Base-by-base conservation (phyloP, 2,888 invertebrate genomes). In the Linyphia triangularis region DNA sequence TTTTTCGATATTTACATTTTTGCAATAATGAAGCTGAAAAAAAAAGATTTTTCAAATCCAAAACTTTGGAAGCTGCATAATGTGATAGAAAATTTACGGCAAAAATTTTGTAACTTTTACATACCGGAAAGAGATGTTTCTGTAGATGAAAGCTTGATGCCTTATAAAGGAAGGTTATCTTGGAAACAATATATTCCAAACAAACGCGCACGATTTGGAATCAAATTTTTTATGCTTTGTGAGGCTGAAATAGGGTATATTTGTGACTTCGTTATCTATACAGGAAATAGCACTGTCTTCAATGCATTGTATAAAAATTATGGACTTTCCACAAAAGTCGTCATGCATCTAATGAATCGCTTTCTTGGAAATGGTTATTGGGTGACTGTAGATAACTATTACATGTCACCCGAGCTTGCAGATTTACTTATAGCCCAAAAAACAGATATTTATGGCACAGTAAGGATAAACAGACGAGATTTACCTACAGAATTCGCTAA, bases 131-230 rank as follows among this genome's bases (percentile, higher is more conserved):
- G 24, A 40, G 73, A 89, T 40, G 57, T 90, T 19, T 79, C 77
- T 2, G 43, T 90, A 0, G 90, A 90, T 33, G 91, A 91, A 72
- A 86, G 85, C 24, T 40, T 91, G 16, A 59, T 90, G 33, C 78
- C 85, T 57, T 90, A 82, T 70, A 88, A 85, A 59, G 90, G 90
- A 6, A 22, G 75, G 0, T 19, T 90, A 2, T 10, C 43, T 2
- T 83, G 72, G 37, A 89, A 81, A 43, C 90, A 91, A 43, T 91
- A 88, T 67, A 88, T 90, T 24, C 90, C 90, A 10, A 61, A 75
- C 2, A 90, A 91, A 75, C 24, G 88, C 7, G 88, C 84, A 13
- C 16, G 90, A 16, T 91, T 91, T 51, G 90, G 90, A n/a, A 61
- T 90, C 1, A 91, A 90, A 85, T 43, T 82, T 2, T 90, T 72